These are phyloP conservation scores for Apamea crenata DNA, from an alignment of 2,888 invertebrate genomes.

Conservation along the genomic window DNA sequence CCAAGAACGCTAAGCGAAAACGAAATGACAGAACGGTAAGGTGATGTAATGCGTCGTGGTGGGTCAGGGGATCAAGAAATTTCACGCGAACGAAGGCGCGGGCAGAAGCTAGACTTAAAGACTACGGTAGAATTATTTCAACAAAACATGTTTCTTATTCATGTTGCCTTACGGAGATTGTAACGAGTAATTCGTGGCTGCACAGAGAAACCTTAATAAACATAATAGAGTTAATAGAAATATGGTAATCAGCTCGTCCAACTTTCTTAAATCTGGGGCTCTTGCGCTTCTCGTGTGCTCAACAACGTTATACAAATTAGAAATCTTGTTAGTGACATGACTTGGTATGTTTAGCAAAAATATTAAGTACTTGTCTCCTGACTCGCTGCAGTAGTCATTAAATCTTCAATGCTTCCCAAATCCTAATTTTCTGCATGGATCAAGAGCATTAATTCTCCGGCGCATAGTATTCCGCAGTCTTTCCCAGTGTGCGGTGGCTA, in stretches of 20 bases:
- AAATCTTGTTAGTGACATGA: constrained; percentile 29
- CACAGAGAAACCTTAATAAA: constrained; percentile 56
- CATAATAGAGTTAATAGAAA: constrained; percentile 57
- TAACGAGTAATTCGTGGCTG: constrained; percentile 25
- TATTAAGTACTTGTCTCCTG: background rate
- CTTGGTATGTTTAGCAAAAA: constrained; percentile 14
- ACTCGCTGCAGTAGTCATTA: background rate
- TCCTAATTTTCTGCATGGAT: constrained; percentile 13
- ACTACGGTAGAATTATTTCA: constrained; percentile 7
- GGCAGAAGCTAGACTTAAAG: background rate
- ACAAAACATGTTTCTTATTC: constrained; percentile 18
- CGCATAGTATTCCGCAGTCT: constrained; percentile 23
- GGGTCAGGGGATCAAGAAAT: background rate
- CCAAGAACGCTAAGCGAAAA: background rate
- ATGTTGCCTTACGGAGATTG: constrained; percentile 25
- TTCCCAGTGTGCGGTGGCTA: constrained; percentile 29
- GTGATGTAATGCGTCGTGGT: background rate
- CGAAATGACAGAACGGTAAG: background rate
- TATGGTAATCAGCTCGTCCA: constrained; percentile 59
- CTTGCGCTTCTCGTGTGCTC: constrained; percentile 25
- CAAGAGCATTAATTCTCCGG: constrained; percentile 16
- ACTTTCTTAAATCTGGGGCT: constrained; percentile 56
- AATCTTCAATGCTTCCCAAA: constrained; percentile 1
- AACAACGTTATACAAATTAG: constrained; percentile 46
- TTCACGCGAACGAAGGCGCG: too few species aligned